Conservation (phyloP, 2,888 invertebrate species). For the Lasioglossum villosulum region DNA sequence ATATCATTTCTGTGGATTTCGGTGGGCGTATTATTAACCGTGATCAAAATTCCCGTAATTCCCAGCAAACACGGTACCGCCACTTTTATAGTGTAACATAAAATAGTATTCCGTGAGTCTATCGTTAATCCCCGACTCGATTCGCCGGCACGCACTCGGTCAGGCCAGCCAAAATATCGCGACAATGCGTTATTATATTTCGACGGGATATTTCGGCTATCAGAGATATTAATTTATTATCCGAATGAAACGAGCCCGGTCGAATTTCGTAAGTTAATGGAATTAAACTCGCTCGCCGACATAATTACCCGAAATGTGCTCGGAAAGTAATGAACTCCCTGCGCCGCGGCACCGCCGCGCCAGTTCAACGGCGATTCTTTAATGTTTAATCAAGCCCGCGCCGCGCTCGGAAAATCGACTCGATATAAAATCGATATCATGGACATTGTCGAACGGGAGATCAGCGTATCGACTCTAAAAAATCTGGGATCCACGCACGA, state of each 20-base stretch:
- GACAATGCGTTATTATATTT: conserved; percentile 7
- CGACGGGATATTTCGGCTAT: not conserved
- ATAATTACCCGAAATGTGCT: conserved; percentile 10
- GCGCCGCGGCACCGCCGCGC: no score
- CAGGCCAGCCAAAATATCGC: not conserved
- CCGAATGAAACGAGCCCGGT: conserved; percentile 3
- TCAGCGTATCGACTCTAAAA: not conserved
- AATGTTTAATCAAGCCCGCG: conserved; percentile 9
- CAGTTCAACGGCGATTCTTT: not conserved
- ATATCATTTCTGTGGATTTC: not conserved
- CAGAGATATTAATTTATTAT: conserved; percentile 2
- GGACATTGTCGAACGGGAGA: not conserved
- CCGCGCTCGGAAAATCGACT: not conserved
- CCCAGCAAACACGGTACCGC: not conserved
- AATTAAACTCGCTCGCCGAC: conserved; percentile 3
- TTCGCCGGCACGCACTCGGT: not conserved
- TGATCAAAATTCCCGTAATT: not conserved
- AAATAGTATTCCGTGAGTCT: not conserved
- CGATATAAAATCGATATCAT: not conserved
- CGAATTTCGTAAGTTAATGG: not conserved
- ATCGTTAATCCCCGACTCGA: not conserved
- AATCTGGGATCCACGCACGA: not conserved
- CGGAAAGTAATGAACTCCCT: conserved; percentile 11
- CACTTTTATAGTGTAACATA: not conserved
- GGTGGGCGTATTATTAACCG: not conserved